Conservation (phyloP, 2,888 invertebrate species). For the Tribolium freemani region DNA sequence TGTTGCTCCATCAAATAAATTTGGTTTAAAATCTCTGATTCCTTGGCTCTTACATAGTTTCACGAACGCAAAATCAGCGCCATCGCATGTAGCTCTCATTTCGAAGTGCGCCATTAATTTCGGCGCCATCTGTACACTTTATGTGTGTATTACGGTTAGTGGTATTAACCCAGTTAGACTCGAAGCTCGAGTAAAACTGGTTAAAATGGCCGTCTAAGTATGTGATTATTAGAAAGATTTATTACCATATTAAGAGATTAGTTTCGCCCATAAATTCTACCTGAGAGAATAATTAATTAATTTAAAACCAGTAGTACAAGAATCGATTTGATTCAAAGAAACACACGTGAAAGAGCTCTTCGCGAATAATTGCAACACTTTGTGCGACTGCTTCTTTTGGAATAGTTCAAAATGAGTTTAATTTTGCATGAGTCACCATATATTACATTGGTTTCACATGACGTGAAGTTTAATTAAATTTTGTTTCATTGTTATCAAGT, state of each 20-base stretch:
- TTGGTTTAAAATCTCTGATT: slow-evolving; percentile 5
- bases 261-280: slow-evolving; percentile 34
- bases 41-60: not conserved
- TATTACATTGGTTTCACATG: slow-evolving; percentile 27
- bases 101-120: slow-evolving; percentile 21
- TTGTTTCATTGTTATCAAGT: slow-evolving; percentile 37
- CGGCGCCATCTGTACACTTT: slow-evolving; percentile 27
- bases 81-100: slow-evolving; percentile 5
- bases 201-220: slow-evolving; percentile 33
- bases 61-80: not conserved
- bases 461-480: slow-evolving; percentile 40
- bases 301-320: not conserved
- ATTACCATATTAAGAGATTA: slow-evolving; percentile 43
- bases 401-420: not conserved
- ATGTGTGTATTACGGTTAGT: slow-evolving; percentile 23
- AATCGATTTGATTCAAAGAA: not conserved
- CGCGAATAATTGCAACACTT: slow-evolving; percentile 12
- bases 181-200: slow-evolving; percentile 27
- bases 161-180: slow-evolving; percentile 34
- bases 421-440: slow-evolving; percentile 1
- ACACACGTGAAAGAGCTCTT: slow-evolving; percentile 1
- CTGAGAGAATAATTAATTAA: slow-evolving; percentile 37
- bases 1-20: not conserved
- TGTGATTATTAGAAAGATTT: slow-evolving; percentile 44
- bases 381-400: not conserved